Percentiles rank a stretch among this genome's conserved stretches.
Evolutionary conservation across 1,140 invertebrate genomes (phyloP).

Genomic region (Yoshiicerus persimilis): DNA sequence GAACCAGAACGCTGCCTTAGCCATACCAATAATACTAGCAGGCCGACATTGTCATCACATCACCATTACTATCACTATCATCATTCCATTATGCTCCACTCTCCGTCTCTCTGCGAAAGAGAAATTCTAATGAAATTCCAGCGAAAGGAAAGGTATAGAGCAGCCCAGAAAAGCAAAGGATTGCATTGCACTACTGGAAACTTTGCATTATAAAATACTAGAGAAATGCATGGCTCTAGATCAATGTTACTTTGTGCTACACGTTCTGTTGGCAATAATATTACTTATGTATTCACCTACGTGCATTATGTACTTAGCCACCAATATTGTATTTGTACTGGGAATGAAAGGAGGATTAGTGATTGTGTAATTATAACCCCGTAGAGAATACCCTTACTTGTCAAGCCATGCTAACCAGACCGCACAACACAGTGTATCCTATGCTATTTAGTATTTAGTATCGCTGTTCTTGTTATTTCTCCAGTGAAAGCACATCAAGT

Average conservation of each 20-base stretch:
- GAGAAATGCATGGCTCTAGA: not conserved
- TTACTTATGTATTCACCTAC: not conserved
- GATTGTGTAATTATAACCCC: not conserved
- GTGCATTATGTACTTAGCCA: not conserved
- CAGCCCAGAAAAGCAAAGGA: not conserved
- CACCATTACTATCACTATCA: not conserved
- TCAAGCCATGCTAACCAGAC: not conserved
- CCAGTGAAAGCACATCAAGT: not conserved
- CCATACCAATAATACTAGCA: no score
- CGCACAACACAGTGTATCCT: not conserved
- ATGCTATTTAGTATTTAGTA: not conserved
- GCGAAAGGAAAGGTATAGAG: not conserved
- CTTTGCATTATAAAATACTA: not conserved
- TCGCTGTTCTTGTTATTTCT: not conserved
- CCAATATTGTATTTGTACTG: not conserved
- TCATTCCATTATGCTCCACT: not conserved
- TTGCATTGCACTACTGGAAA: not conserved
- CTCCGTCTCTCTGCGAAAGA: not conserved
- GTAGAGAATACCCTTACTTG: not conserved
- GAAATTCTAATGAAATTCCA: not conserved
- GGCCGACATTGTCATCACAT: not conserved
- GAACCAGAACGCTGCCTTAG: no score
- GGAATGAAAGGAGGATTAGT: not conserved
- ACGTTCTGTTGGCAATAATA: not conserved
- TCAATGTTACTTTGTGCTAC: not conserved